These are phyloP conservation scores for Abscondita cerata DNA, from an alignment of 2,888 invertebrate genomes.

Conservation along the genomic window DNA sequence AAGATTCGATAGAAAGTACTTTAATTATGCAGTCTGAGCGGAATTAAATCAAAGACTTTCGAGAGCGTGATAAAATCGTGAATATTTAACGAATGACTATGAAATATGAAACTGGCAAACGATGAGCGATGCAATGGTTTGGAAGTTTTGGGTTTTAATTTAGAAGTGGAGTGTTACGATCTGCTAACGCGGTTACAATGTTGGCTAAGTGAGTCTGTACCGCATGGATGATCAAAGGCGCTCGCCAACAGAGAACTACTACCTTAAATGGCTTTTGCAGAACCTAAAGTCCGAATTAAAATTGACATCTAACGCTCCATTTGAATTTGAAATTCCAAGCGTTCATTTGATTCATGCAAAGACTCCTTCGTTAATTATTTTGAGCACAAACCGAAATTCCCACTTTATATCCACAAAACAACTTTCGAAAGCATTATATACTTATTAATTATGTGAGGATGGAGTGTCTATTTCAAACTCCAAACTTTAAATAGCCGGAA, in stretches of 20 bases:
- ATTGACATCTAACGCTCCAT: no score
- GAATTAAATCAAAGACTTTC: conserved; percentile 38
- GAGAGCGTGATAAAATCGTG: conserved; percentile 45
- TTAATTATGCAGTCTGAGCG: conserved; percentile 28
- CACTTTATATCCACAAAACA: not conserved
- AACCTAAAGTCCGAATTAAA: no score
- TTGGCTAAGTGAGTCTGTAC: conserved; percentile 42
- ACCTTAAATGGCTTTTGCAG: conserved; percentile 18
- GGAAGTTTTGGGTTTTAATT: conserved; percentile 58
- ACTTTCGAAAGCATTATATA: not conserved
- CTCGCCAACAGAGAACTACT: conserved; percentile 19
- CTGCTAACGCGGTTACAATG: conserved; percentile 50
- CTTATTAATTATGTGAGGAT: conserved; percentile 14
- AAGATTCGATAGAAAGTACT: conserved; percentile 35
- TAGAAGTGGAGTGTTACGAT: conserved; percentile 55
- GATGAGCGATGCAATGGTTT: conserved; percentile 53
- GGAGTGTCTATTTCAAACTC: conserved; percentile 20
- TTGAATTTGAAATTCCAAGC: no score
- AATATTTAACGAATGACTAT: conserved; percentile 49
- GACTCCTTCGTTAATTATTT: no score
- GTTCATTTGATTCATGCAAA: no score
- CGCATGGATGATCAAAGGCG: conserved; percentile 50
- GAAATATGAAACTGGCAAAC: conserved; percentile 50
- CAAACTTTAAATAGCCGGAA: conserved; percentile 19
- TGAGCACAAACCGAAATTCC: no score